Conservation (phyloP, 2,113 vertebrate genomes). For the Seriola aureovittata region DNA sequence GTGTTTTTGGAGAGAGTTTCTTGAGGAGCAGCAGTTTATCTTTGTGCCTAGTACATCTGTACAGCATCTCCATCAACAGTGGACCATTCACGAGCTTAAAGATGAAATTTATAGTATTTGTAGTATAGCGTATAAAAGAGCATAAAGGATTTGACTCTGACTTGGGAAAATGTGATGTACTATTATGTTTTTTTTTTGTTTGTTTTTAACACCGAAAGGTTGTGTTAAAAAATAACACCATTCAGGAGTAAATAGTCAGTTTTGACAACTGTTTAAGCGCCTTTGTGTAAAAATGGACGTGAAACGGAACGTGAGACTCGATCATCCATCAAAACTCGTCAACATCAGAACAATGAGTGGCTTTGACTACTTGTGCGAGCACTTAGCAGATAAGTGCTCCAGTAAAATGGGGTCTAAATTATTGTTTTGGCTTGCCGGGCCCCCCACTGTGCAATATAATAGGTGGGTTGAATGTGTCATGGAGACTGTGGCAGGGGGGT, state of each 20-base stretch:
- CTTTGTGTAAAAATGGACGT: conserved; percentile 3
- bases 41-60: not conserved
- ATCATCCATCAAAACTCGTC: conserved; percentile 18
- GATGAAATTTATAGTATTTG: not conserved
- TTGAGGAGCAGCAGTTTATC: too few species aligned
- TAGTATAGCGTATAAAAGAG: not conserved
- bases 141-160: conserved; percentile 2
- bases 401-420: conserved; percentile 63
- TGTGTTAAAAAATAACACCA: not conserved
- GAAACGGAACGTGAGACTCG: not conserved
- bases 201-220: not conserved
- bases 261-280: not conserved
- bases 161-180: not conserved
- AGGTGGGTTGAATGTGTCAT: conserved; percentile 65
- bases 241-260: not conserved
- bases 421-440: conserved; percentile 65
- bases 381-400: conserved; percentile 50
- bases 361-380: conserved; percentile 57
- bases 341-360: conserved; percentile 20
- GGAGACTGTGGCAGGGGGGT: conserved; percentile 62
- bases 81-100: not conserved
- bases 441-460: conserved; percentile 65
- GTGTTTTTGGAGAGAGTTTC: too few species aligned
- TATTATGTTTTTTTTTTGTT: not conserved
- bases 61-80: not conserved